phyloP scores from a whole-genome alignment of 1,140 invertebrate species.

The Riptortus pedestris region DNA sequence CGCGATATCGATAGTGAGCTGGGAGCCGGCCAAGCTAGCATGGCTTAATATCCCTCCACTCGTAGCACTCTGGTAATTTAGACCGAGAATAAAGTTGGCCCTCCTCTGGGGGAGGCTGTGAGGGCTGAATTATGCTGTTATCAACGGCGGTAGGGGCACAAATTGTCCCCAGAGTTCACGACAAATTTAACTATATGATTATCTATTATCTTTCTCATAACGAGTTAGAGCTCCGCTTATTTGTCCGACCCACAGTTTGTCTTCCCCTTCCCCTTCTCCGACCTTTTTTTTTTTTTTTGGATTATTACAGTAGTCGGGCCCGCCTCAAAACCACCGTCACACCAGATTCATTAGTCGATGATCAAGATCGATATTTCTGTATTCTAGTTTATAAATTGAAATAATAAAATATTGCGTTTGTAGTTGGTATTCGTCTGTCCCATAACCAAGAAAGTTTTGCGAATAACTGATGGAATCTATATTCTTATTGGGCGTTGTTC shows the following conservation, averaged over 20 bases:
- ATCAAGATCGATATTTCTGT: too few relatives aligned
- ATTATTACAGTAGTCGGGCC: too few relatives aligned
- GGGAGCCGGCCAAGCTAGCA: neutral
- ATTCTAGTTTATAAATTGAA: too few relatives aligned
- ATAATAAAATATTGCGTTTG: too few relatives aligned
- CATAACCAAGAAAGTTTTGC: too few relatives aligned
- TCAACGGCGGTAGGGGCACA: neutral
- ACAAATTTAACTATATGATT: conserved; percentile 17
- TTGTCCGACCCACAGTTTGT: neutral
- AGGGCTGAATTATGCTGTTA: conserved; percentile 11
- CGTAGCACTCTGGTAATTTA: conserved; percentile 7
- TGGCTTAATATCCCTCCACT: neutral
- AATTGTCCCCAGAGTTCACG: conserved; percentile 2
- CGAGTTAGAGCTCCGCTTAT: neutral
- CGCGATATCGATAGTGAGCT: neutral
- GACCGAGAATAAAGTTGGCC: conserved; percentile 7
- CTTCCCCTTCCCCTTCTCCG: neutral
- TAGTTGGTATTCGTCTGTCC: too few relatives aligned
- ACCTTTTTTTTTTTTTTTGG: neutral
- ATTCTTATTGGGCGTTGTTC: too few relatives aligned
- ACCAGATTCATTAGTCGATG: too few relatives aligned
- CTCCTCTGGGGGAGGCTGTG: neutral
- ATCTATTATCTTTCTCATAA: conserved; percentile 11
- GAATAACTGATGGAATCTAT: too few relatives aligned
- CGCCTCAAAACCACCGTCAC: too few relatives aligned